Base-by-base conservation (phyloP, 2,888 invertebrate species). In the Eupithecia pulchellata region DNA sequence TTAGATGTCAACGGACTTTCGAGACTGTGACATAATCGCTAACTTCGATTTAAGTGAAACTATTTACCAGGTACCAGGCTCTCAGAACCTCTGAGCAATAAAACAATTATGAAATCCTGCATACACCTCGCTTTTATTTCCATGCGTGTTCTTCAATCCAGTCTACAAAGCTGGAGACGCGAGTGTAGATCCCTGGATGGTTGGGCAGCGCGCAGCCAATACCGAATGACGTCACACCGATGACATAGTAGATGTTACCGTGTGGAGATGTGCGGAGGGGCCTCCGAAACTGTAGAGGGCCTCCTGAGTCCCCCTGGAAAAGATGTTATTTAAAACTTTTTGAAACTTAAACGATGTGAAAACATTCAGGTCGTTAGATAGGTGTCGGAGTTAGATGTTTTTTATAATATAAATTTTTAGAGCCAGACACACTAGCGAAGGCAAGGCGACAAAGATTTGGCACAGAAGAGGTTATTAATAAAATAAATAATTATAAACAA, bases 251-350 rank as follows among this genome's bases (percentile, higher is more conserved):
- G 74, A 92, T 83, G 0, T 79, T 75, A 0, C 86, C 85, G 39
- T 82, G 68, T 1, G 69, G 68, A 0, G 78, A 66, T 14, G 66
- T 61, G 13, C 81, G 79, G 1, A 88, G 72, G 0, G 78, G 75
- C 14, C 87, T 84, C 39, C 82, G 80, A 25, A 95, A 85, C 78
- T 95, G 92, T 5, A 97, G 87, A 0, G 97, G 97, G 2, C 96
- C 96, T 17, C 97, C 97, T 4, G 96, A 96, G 86, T 97, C 97
- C 62, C 97, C 97, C 96, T 96, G 86, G 20, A 64, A 62, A 30
- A 29, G 30, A 61, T 27, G 4, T 27, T 4, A 17, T 29, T n/a
- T n/a, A 8, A 6, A 8, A 42, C 1, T 17, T 8, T 0, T 42
- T 42, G 42, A 5, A 42, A 6, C n/a, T 11, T 47, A 0, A 47